Evolutionary conservation across 37 sponge, comb jelly and placozoan genomes (phyloP).

Genomic region (Axinella damicornis): DNA sequence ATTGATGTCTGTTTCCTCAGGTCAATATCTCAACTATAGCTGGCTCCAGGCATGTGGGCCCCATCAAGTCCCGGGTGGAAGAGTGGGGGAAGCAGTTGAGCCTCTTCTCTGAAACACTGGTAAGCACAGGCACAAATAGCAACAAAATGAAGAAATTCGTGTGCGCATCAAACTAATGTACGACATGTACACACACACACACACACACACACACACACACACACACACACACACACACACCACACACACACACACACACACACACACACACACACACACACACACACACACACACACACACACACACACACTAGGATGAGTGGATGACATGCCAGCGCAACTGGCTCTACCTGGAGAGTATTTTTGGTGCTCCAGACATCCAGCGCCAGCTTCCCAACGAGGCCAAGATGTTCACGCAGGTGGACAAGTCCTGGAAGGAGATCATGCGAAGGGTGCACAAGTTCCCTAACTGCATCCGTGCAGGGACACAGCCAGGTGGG

Average conservation of each 20-base stretch:
- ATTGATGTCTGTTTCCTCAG: background rate
- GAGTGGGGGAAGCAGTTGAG: slow-evolving; percentile 93
- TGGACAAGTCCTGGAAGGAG: slow-evolving; percentile 99
- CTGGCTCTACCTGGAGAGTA: slow-evolving; percentile 99
- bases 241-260: no score
- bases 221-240: no score
- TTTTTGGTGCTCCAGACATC: slow-evolving; percentile 99
- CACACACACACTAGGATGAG: slow-evolving; percentile 77
- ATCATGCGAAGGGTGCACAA: slow-evolving; percentile 92
- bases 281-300: no score
- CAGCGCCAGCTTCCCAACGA: slow-evolving; percentile 98
- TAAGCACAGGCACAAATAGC: slow-evolving; percentile 18
- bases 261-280: no score
- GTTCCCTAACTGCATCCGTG: slow-evolving; percentile 83
- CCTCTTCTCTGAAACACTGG: slow-evolving; percentile 95
- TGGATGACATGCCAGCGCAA: slow-evolving; percentile 96
- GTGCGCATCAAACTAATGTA: no score
- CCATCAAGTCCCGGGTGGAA: slow-evolving; percentile 94
- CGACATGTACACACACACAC: no score
- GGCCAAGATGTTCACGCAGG: slow-evolving; percentile 95
- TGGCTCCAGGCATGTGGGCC: slow-evolving; percentile 96
- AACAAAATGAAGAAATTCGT: no score
- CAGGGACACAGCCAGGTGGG: slow-evolving; percentile 89
- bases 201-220: no score
- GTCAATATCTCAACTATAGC: slow-evolving; percentile 95